A percentile compares a stretch with the other conserved stretches of the same genome.
phyloP scores from a whole-genome alignment of 2,888 invertebrate genomes.

The Choreutis nemorana region DNA sequence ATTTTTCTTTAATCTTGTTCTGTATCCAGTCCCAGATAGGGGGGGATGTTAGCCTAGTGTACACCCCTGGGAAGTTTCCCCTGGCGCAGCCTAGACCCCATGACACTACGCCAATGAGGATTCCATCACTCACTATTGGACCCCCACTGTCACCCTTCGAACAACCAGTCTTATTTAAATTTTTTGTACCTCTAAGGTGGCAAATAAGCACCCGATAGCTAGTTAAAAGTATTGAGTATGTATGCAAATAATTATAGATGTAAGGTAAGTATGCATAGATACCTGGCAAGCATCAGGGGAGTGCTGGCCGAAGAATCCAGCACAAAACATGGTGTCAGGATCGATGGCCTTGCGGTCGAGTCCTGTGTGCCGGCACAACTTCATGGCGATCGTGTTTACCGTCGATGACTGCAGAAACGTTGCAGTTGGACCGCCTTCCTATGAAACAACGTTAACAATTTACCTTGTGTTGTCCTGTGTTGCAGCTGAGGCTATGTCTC shows the following conservation, averaged over 20 bases:
- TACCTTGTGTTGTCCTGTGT: neutral
- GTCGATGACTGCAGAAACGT: constrained; percentile 46
- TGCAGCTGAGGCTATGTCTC: too few species aligned
- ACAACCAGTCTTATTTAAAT: neutral
- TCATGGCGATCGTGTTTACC: constrained; percentile 50
- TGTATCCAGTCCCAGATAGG: constrained; percentile 49
- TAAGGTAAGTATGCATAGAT: too few species aligned
- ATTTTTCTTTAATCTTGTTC: constrained; percentile 23
- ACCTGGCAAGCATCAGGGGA: constrained; percentile 65
- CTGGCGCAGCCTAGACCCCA: constrained; percentile 59
- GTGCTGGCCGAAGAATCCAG: constrained; percentile 49
- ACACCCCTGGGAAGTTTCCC: constrained; percentile 61
- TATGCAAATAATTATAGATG: too few species aligned
- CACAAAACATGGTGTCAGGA: constrained; percentile 61
- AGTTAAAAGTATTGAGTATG: too few species aligned
- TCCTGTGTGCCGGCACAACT: constrained; percentile 44
- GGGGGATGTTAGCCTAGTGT: constrained; percentile 43
- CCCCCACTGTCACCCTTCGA: constrained; percentile 61
- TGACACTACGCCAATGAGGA: constrained; percentile 55
- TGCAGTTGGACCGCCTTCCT: constrained; percentile 50
- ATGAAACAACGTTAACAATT: constrained; percentile 1
- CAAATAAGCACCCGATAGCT: neutral
- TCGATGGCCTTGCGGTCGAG: constrained; percentile 45
- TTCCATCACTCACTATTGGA: constrained; percentile 49
- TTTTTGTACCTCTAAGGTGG: neutral